Base-by-base conservation (phyloP, 2,113 vertebrate genomes). In the Xenotilapia leptura region DNA sequence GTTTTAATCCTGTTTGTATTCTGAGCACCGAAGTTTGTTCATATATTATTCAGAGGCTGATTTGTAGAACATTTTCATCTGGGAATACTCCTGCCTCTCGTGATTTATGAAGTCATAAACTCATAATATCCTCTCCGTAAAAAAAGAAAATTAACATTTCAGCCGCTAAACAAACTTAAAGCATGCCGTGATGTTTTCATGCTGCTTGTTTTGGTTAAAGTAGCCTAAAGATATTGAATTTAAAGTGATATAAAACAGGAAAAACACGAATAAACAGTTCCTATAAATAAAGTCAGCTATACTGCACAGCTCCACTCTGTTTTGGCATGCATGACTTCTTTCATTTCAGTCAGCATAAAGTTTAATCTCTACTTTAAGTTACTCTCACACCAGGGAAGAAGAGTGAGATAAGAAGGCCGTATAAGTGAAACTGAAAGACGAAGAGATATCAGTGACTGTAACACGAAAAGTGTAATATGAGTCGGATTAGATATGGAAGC, bases 381-480 rank as follows among this genome's bases (percentile, higher is more conserved):
- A 70, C 33, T 73, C 53, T 31, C 65, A 42, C 82, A 15, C 21
- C 8, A 36, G 10, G 12, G 36, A 83, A 65, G 31, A 80, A 42
- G 31, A 56, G 21, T 65, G 14, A 36, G 47, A 73, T 55, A 80
- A 88, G 17, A 4, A n/a, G 17, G 45, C 73, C 1, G 17, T 51
- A 51, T 31, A 15, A 12, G 75, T 49, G 83, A 21, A 65, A 79
- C 23, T 11, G 55, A 87, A 56, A 79, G 55, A 62, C 4, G 4
- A 80, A 53, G 83, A 17, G 75, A 53, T 80, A 81, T 75, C 58
- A 33, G 23, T 17, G 81, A 79, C 36, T 55, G 80, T 55, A 36
- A 88, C 87, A 83, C 73, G 49, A 83, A 82, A 68, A 83, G 33
- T 79, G 88, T 89, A 88, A 90, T 53, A 19, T 47, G 89, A 94